Evolutionary conservation across 1,140 invertebrate genomes (phyloP).

Genomic region (Sipha flava): DNA sequence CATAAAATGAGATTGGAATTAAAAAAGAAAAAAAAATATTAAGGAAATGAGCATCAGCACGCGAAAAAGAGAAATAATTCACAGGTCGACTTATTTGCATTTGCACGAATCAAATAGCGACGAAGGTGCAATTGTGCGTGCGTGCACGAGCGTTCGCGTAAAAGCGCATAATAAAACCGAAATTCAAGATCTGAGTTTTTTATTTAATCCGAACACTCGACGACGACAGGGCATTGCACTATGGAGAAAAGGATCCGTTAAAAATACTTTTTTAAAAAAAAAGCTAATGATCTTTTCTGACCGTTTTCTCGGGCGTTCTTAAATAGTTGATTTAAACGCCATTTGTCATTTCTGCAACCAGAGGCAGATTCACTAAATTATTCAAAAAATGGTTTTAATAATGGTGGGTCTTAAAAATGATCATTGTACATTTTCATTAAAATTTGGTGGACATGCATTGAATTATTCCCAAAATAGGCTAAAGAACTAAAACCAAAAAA

Average conservation of each 20-base stretch:
- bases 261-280: neutral
- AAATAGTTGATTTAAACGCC: no score
- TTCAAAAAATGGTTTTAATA: no score
- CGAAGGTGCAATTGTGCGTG: neutral
- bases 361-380: no score
- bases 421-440: no score
- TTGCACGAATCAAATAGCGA: neutral
- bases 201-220: neutral
- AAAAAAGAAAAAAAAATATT: neutral
- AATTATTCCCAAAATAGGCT: no score
- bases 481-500: no score
- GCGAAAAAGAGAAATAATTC: neutral
- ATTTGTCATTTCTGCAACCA: no score
- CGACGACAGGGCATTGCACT: neutral
- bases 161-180: conserved; percentile 16
- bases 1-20: conserved; percentile 5
- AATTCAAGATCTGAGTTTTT: neutral
- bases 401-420: no score
- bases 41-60: neutral
- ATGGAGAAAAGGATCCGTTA: neutral
- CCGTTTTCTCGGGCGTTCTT: no score
- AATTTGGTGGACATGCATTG: no score
- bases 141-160: no score
- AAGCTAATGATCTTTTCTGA: neutral
- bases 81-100: neutral